phyloP scores from a whole-genome alignment of 2,888 invertebrate species.

The Syrphus vitripennis region DNA sequence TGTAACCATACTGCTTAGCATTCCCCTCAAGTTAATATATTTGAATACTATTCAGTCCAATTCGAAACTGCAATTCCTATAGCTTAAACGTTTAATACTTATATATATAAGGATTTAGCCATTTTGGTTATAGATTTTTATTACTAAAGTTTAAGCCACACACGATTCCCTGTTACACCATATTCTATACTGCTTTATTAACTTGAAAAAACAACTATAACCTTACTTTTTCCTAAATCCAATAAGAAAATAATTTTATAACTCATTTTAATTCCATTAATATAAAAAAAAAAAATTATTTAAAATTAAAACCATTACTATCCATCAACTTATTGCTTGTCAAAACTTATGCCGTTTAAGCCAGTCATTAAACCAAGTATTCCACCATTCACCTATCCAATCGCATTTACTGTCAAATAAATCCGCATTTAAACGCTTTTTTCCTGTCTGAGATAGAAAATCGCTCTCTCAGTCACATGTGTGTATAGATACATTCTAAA shows the following conservation, averaged over 20 bases:
- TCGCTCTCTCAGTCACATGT: conserved; percentile 5
- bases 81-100: too few species aligned
- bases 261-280: neutral
- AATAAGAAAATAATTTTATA: neutral
- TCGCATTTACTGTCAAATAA: conserved; percentile 51
- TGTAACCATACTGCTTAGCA: too few species aligned
- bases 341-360: conserved; percentile 50
- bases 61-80: too few species aligned
- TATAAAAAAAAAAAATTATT: neutral
- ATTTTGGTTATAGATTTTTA: too few species aligned
- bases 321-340: conserved; percentile 38
- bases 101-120: too few species aligned
- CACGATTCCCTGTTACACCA: too few species aligned
- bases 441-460: conserved; percentile 47
- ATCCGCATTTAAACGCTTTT: conserved; percentile 56
- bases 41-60: too few species aligned
- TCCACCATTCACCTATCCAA: conserved; percentile 37
- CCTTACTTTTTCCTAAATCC: neutral
- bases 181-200: too few species aligned
- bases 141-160: too few species aligned
- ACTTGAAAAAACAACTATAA: neutral
- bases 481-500: neutral
- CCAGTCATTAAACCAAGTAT: conserved; percentile 6
- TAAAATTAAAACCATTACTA: conserved; percentile 20
- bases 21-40: too few species aligned